Conservation (phyloP, 1,140 invertebrate genomes). For the Lineus longissimus region DNA sequence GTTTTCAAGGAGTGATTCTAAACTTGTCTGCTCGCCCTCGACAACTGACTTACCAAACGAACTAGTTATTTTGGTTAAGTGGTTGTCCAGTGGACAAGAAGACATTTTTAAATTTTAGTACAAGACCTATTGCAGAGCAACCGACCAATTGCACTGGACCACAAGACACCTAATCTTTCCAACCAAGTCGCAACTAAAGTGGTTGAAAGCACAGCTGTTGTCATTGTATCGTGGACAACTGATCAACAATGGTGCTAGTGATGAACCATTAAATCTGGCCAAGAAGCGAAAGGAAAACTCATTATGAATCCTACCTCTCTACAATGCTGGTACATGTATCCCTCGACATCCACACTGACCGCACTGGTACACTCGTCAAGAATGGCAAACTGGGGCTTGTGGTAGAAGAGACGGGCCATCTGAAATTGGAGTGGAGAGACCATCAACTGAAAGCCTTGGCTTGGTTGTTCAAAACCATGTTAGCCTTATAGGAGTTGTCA, state of each 20-base stretch:
- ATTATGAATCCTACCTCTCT: conserved; percentile 52
- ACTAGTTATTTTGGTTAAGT: too few relatives aligned
- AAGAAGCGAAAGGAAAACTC: too few relatives aligned
- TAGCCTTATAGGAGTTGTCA: background rate
- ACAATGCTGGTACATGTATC: conserved; percentile 93
- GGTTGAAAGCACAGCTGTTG: too few relatives aligned
- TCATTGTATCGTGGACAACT: too few relatives aligned
- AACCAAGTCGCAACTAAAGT: too few relatives aligned
- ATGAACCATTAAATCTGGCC: too few relatives aligned
- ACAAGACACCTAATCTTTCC: too few relatives aligned
- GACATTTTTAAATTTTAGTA: too few relatives aligned
- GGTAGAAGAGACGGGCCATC: conserved; percentile 97
- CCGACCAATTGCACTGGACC: too few relatives aligned
- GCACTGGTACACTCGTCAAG: conserved; percentile 98
- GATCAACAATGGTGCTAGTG: too few relatives aligned
- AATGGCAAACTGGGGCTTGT: conserved; percentile 96
- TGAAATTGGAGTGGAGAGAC: conserved; percentile 44
- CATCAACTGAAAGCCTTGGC: background rate
- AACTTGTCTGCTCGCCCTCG: background rate
- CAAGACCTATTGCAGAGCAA: too few relatives aligned
- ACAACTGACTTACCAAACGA: background rate
- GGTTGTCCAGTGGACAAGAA: too few relatives aligned
- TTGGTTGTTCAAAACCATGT: background rate
- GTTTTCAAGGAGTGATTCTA: background rate
- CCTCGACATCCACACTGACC: conserved; percentile 96